Conservation (phyloP, 1,140 invertebrate species). For the Drosophila erecta region DNA sequence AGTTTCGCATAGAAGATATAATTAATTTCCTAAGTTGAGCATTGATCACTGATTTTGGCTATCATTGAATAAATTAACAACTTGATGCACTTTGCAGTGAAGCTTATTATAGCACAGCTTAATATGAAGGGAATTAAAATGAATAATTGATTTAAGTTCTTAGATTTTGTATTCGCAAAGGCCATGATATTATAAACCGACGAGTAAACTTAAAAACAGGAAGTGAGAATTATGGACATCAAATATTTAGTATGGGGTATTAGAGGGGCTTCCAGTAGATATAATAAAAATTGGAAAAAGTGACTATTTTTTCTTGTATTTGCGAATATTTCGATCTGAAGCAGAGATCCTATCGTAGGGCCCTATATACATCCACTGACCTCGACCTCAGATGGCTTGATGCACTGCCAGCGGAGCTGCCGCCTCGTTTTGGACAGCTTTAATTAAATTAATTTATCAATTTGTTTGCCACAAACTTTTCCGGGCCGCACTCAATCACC, state of each 20-base stretch:
- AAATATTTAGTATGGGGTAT: neutral
- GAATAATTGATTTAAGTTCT: neutral
- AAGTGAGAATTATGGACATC: slow-evolving; percentile 4
- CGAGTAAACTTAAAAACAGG: slow-evolving; percentile 6
- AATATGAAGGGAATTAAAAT: neutral
- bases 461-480: slow-evolving; percentile 64
- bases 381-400: slow-evolving; percentile 7
- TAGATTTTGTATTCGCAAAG: neutral
- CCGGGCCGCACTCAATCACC: slow-evolving; percentile 30
- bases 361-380: slow-evolving; percentile 12
- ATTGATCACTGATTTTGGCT: no score
- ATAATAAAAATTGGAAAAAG: neutral
- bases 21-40: neutral
- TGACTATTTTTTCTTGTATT: neutral
- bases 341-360: neutral
- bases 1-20: neutral
- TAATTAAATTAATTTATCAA: slow-evolving; percentile 70
- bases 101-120: neutral
- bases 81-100: neutral
- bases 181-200: neutral
- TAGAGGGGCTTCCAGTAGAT: neutral
- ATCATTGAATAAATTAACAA: neutral
- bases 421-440: slow-evolving; percentile 1
- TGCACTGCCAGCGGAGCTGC: slow-evolving; percentile 11
- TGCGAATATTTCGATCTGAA: neutral